phyloP scores from a whole-genome alignment of 37 sponge, comb jelly and placozoan species.

The Bolinopsis microptera region DNA sequence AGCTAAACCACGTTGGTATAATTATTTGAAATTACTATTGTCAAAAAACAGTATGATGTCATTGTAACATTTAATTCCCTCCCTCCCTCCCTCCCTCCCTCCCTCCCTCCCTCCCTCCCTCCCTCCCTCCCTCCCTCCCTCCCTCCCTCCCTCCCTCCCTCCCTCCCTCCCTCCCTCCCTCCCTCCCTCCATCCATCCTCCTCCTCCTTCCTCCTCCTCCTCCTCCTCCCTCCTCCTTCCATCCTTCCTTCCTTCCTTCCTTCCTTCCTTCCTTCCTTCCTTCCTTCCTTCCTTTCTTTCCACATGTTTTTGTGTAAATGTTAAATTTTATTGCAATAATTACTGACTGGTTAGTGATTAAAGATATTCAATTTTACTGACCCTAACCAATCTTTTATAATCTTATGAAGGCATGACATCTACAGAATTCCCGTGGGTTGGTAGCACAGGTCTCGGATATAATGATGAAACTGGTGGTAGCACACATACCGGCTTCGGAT shows the following conservation, averaged over 20 bases:
- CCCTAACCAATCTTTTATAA: too few relatives aligned
- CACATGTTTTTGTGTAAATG: too few relatives aligned
- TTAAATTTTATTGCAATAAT: too few relatives aligned
- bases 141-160: neutral
- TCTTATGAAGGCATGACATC: too few relatives aligned
- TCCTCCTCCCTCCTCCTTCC: neutral
- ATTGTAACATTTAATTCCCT: neutral
- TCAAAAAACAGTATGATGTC: neutral
- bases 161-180: neutral
- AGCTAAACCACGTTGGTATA: too few relatives aligned
- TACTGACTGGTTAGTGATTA: too few relatives aligned
- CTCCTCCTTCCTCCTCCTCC: neutral
- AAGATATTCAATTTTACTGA: too few relatives aligned
- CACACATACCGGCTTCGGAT: too few relatives aligned
- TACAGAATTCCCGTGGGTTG: too few relatives aligned
- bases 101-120: constrained; percentile 67
- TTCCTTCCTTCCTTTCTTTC: neutral
- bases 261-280: neutral
- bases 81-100: neutral
- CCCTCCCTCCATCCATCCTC: neutral
- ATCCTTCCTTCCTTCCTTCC: neutral
- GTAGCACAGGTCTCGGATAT: too few relatives aligned
- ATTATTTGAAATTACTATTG: too few relatives aligned
- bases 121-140: constrained; percentile 68
- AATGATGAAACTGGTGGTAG: too few relatives aligned